Evolutionary conservation across 1,140 invertebrate genomes (phyloP).

Genomic region (Cydia splendana): DNA sequence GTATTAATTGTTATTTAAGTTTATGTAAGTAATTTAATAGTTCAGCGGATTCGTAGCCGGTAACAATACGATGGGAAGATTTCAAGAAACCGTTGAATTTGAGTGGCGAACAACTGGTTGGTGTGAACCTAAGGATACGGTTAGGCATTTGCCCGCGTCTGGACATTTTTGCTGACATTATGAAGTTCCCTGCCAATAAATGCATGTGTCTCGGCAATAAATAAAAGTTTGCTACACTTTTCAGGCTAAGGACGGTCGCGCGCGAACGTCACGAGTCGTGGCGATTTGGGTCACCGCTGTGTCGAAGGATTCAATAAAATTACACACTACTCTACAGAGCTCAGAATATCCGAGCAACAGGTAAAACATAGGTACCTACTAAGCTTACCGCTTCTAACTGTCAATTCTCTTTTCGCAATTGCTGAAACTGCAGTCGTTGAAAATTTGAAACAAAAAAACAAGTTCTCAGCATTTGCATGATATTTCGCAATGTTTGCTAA

Average conservation of each 20-base stretch:
- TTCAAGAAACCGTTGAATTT: too few relatives aligned
- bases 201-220: not conserved
- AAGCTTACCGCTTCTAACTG: conserved; percentile 10
- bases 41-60: too few relatives aligned
- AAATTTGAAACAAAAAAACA: conserved; percentile 15
- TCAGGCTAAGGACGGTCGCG: conserved; percentile 53
- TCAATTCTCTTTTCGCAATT: not conserved
- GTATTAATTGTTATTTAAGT: too few relatives aligned
- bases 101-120: too few relatives aligned
- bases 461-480: not conserved
- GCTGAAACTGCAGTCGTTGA: not conserved
- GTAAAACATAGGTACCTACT: not conserved
- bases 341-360: conserved; percentile 4
- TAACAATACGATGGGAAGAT: too few relatives aligned
- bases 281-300: conserved; percentile 74
- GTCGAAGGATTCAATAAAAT: conserved; percentile 74
- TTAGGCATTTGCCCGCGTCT: too few relatives aligned
- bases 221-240: conserved; percentile 17
- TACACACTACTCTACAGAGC: conserved; percentile 45
- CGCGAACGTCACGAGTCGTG: conserved; percentile 54
- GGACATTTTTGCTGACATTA: too few relatives aligned
- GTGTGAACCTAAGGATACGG: too few relatives aligned
- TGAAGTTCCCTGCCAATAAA: not conserved
- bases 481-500: not conserved
- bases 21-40: too few relatives aligned